Percentiles rank a stretch among this genome's conserved stretches.
phyloP scores from a whole-genome alignment of 2,888 invertebrate species.

The Biston stratarius region DNA sequence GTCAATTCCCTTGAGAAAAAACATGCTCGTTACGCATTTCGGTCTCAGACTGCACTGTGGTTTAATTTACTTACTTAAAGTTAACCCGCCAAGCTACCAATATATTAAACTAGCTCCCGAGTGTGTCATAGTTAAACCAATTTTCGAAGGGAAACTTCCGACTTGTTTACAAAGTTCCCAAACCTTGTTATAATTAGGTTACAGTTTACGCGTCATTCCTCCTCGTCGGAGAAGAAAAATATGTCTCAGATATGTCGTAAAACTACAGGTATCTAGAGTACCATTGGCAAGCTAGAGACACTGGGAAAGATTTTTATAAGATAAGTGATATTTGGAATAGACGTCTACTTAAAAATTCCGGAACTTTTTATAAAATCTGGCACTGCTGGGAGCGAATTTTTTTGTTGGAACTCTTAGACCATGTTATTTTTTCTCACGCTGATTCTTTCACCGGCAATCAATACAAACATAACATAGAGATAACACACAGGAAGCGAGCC shows the following conservation, averaged over 20 bases:
- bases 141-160: slow-evolving; percentile 27
- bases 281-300: too few species aligned
- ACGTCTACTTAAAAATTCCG: too few species aligned
- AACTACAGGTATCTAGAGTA: not conserved
- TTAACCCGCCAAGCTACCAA: slow-evolving; percentile 20
- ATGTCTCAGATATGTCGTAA: slow-evolving; percentile 56
- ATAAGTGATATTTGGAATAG: too few species aligned
- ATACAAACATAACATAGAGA: too few species aligned
- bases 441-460: too few species aligned
- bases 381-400: too few species aligned
- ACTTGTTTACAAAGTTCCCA: slow-evolving; percentile 36
- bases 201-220: slow-evolving; percentile 24
- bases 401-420: too few species aligned
- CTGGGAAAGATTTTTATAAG: too few species aligned
- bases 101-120: slow-evolving; percentile 27
- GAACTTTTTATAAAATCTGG: too few species aligned
- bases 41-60: not conserved
- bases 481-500: too few species aligned
- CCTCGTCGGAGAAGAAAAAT: slow-evolving; percentile 47
- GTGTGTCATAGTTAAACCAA: slow-evolving; percentile 37
- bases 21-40: not conserved
- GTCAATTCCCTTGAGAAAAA: not conserved
- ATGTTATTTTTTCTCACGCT: too few species aligned
- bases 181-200: slow-evolving; percentile 32
- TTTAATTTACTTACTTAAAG: slow-evolving; percentile 24